Base-by-base conservation (phyloP, 2,888 invertebrate species). In the Ashinkailepas kermadecensis region DNA sequence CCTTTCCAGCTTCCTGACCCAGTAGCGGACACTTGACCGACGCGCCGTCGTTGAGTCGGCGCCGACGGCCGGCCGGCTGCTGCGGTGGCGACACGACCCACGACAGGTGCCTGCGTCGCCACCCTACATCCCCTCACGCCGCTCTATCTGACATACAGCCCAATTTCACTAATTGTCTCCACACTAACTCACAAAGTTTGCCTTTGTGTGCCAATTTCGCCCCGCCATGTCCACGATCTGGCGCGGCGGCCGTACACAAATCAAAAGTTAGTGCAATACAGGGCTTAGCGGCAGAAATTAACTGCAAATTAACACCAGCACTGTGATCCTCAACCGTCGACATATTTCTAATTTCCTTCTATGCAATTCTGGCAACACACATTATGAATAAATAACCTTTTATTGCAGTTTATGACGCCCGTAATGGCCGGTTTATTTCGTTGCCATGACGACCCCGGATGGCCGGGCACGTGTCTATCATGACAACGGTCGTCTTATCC, bases 341-440 rank as follows among this genome's bases (percentile, higher is more conserved):
- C 74, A 74, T 74, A 74, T 74, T 74, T 74, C 74, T 74, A 74
- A 74, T 74, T 74, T 56, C 74, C 74, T 54, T 74, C 74, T 74
- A 74, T 74, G 74, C 74, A 74, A 74, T 74, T 74, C 74, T 54
- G 74, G 54, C 74, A 74, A 74, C 74, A 74, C 74, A 74, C 74
- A 74, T 74, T 74, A 74, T 74, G 74, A 74, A 74, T 74, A 74
- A 74, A 74, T 74, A 74, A 74, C 74, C 21, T 56, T 74, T 74
- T 56, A 74, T 74, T 21, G 74, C 74, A 74, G 74, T 74, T 74
- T 74, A 74, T 56, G 54, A 56, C 56, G 74, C 18, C 12, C 21
- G 74, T 74, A 74, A 74, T 74, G 23, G 74, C 56, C 54, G 74
- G 23, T 56, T 56, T n/a, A 21, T 56, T 4, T 21, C 21, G 74